phyloP scores from a whole-genome alignment of 92 coral and sea anemone species.

The Epizoanthus stellaris region DNA sequence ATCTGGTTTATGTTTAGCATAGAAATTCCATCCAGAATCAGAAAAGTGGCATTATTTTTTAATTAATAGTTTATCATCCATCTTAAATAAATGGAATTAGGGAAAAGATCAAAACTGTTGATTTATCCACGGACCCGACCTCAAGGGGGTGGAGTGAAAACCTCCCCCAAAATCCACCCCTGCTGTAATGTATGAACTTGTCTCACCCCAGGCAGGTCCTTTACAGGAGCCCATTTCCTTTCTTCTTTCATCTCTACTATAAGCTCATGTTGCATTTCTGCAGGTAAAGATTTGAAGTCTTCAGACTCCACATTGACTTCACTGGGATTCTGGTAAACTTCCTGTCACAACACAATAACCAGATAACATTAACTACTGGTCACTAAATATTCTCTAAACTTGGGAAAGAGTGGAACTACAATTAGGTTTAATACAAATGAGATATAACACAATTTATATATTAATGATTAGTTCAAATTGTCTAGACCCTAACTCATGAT shows the following conservation, averaged over 20 bases:
- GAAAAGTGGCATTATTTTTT: too few species aligned
- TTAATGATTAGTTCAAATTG: too few species aligned
- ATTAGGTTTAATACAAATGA: not conserved
- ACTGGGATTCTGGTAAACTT: slow-evolving; percentile 69
- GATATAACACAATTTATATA: not conserved
- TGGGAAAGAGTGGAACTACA: not conserved
- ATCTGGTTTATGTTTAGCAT: too few species aligned
- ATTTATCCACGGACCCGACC: too few species aligned
- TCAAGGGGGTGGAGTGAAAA: not conserved
- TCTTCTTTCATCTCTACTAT: slow-evolving; percentile 91
- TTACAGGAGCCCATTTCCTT: slow-evolving; percentile 60
- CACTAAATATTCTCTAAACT: slow-evolving; percentile 6
- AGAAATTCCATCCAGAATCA: too few species aligned
- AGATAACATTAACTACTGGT: not conserved
- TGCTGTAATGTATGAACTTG: too few species aligned
- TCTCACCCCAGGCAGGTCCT: slow-evolving; percentile 79
- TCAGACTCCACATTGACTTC: slow-evolving; percentile 82
- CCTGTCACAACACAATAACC: not conserved
- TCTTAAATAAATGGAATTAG: not conserved
- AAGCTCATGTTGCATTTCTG: slow-evolving; percentile 93
- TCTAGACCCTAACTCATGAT: too few species aligned
- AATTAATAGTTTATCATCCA: too few species aligned
- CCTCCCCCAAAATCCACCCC: not conserved
- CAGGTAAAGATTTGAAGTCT: slow-evolving; percentile 86
- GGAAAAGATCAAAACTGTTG: not conserved